phyloP scores from a whole-genome alignment of 2,113 vertebrate species.

The Leptobrachium ailaonicum region DNA sequence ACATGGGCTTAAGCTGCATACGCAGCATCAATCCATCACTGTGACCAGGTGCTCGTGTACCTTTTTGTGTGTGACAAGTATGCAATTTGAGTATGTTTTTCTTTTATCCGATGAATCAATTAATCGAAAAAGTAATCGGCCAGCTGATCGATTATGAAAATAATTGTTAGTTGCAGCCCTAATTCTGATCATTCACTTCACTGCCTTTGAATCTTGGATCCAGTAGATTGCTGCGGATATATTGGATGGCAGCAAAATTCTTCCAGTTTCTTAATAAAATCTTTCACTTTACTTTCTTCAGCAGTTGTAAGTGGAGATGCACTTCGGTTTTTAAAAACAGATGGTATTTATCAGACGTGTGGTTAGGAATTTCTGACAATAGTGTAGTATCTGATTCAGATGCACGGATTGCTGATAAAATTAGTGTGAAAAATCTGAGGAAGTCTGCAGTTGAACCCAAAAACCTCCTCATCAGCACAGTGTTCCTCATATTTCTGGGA shows the following conservation, averaged over 20 bases:
- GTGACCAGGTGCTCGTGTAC: too few species aligned
- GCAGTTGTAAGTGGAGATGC: conserved; percentile 6
- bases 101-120: too few species aligned
- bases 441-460: neutral
- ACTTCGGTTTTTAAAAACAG: conserved; percentile 20
- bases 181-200: too few species aligned
- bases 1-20: too few species aligned
- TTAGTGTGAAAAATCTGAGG: conserved; percentile 3
- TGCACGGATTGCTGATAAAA: conserved; percentile 33
- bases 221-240: neutral
- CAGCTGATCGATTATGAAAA: too few species aligned
- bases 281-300: conserved; percentile 11
- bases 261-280: conserved; percentile 33
- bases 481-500: neutral
- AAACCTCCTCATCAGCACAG: neutral
- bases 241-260: neutral
- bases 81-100: too few species aligned
- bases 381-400: too few species aligned
- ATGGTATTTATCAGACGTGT: conserved; percentile 19
- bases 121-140: too few species aligned
- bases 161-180: too few species aligned
- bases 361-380: neutral
- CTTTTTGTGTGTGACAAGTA: too few species aligned
- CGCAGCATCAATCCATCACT: too few species aligned
- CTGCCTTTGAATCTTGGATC: neutral